A percentile compares a stretch with the other conserved stretches of the same genome.
Evolutionary conservation across 64 coral and sea anemone genomes (phyloP).

Genomic region (Dendronephthya gigantea): DNA sequence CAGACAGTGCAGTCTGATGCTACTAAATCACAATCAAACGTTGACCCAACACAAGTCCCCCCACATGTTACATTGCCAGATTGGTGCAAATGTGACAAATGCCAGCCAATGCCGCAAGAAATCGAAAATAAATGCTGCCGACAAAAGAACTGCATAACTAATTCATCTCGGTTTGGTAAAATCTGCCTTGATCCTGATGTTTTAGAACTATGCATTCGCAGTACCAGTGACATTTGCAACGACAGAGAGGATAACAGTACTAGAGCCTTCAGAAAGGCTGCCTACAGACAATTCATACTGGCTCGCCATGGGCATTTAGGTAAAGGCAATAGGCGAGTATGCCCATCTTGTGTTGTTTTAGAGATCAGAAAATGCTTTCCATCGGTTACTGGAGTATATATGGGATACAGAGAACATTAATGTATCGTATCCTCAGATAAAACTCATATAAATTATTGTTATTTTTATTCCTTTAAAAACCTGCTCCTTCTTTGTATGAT

Average conservation of each 20-base stretch:
- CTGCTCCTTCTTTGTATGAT: neutral
- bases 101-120: constrained; percentile 2
- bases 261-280: constrained; percentile 14
- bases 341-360: too few species aligned
- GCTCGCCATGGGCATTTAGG: constrained; percentile 24
- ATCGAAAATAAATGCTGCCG: constrained; percentile 25
- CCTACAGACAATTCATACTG: neutral
- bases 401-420: too few species aligned
- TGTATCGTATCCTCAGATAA: neutral
- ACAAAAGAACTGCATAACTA: neutral
- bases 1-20: too few species aligned
- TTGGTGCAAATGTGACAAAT: constrained; percentile 21
- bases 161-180: neutral
- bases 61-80: too few species aligned
- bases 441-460: neutral
- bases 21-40: too few species aligned
- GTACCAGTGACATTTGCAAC: neutral
- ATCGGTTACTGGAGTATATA: too few species aligned
- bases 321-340: neutral
- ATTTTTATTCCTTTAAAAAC: neutral
- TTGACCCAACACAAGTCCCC: neutral
- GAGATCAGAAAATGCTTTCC: too few species aligned
- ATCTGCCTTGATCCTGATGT: constrained; percentile 23
- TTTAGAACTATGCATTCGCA: neutral
- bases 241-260: constrained; percentile 9